Base-by-base conservation (phyloP, 1,140 invertebrate species). In the Radopholus similis region DNA sequence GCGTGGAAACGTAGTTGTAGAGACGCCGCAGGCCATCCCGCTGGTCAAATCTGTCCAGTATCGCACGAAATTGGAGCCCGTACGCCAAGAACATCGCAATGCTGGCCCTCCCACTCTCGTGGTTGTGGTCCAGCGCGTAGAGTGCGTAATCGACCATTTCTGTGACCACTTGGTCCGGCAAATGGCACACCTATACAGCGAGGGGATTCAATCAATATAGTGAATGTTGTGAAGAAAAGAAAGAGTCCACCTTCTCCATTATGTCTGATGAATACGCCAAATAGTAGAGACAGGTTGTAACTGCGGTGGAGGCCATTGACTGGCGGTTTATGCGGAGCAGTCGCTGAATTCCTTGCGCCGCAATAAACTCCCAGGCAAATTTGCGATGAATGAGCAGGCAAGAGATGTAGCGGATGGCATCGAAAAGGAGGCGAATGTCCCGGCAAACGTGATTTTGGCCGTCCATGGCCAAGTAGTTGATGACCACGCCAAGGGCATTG, bases 351-450 rank as follows among this genome's bases (percentile, higher is more conserved):
- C 72, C 72, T 11, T 65, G 35, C 15, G 42, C 37, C 2, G 66
- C 49, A 21, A 73, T 73, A 53, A 73, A 73, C 9, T 73, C 66
- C 72, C 72, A 73, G 26, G 74, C 72, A 47, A 73, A 72, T 65
- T 73, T 77, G 1, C 76, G 56, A n/a, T 73, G 74, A 21, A 77
- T 64, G 26, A 73, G 40, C 64, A 73, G 21, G 23, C 73, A 70
- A 11, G 74, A 72, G 34, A 70, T 60, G 23, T 56, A 77, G n/a
- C 49, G 47, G 34, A 73, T n/a, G 15, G 69, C 72, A n/a, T 73
- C 72, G 44, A 73, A 77, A 23, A 73, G 55, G 13, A 73, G 68
- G 11, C 72, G 74, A 38, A 77, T 73, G 54, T 73, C 72, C 0
- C 62, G 21, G 38, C 66, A 65, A 13, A 32, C 47, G 21, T 62